These are phyloP conservation scores for Opisthocomus hoazin DNA, from an alignment of 2,113 vertebrate genomes.

Conservation along the genomic window DNA sequence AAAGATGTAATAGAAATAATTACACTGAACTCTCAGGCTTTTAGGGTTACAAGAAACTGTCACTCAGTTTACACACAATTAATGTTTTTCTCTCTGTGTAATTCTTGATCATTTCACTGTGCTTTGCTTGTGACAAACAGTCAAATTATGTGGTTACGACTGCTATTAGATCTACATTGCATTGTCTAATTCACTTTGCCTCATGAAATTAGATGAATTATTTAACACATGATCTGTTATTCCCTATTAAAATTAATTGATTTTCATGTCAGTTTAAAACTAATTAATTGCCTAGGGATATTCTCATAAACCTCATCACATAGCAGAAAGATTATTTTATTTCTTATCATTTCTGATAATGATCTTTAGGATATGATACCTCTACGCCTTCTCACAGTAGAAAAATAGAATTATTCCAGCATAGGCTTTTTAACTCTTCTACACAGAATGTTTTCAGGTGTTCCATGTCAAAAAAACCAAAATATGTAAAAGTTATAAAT, in stretches of 20 bases:
- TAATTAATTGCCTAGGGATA: constrained; percentile 68
- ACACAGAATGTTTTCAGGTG: neutral
- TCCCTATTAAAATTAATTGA: constrained; percentile 81
- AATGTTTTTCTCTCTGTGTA: constrained; percentile 58
- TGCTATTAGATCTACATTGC: constrained; percentile 73
- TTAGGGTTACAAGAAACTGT: constrained; percentile 60
- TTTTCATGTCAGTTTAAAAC: constrained; percentile 74
- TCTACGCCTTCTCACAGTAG: neutral
- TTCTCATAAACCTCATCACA: constrained; percentile 57
- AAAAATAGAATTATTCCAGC: constrained; percentile 50
- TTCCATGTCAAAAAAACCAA: neutral
- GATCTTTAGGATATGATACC: constrained; percentile 17
- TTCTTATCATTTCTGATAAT: constrained; percentile 59
- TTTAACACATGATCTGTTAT: constrained; percentile 77
- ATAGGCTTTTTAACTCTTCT: neutral
- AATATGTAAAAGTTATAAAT: neutral
- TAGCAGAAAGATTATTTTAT: constrained; percentile 47
- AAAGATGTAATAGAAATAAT: constrained; percentile 34
- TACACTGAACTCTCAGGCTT: constrained; percentile 26
- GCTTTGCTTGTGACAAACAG: constrained; percentile 70
- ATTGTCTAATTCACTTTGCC: constrained; percentile 77
- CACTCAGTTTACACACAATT: constrained; percentile 59
- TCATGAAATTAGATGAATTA: constrained; percentile 78
- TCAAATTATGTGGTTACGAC: constrained; percentile 66
- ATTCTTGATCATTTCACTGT: constrained; percentile 62